These are phyloP conservation scores for Sinhomidia bicolor DNA, from an alignment of 2,888 invertebrate species.

Conservation along the genomic window DNA sequence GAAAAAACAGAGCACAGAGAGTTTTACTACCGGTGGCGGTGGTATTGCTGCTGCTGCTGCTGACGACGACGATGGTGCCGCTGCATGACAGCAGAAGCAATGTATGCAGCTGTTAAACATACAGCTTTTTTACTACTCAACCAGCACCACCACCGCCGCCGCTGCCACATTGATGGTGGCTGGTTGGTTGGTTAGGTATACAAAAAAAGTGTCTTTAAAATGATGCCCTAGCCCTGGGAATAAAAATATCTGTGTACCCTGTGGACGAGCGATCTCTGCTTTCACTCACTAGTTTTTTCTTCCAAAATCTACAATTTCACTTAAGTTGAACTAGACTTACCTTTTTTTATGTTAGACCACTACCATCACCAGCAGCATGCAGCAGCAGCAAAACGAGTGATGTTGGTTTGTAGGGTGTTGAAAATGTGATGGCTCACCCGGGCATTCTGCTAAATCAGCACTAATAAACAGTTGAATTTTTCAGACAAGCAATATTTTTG, in stretches of 20 bases:
- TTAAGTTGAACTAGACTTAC: slow-evolving; percentile 8
- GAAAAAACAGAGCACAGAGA: slow-evolving; percentile 30
- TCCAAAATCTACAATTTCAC: neutral
- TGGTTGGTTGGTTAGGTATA: slow-evolving; percentile 10
- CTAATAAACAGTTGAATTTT: neutral
- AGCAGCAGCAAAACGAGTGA: neutral
- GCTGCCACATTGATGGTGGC: neutral
- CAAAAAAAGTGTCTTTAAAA: slow-evolving; percentile 53
- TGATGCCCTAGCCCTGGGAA: slow-evolving; percentile 61
- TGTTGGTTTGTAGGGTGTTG: neutral
- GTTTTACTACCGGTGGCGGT: slow-evolving; percentile 59
- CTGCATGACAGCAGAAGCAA: slow-evolving; percentile 52
- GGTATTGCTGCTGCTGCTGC: too few relatives aligned
- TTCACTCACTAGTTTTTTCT: slow-evolving; percentile 17
- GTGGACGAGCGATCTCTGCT: slow-evolving; percentile 34
- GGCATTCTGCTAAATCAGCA: slow-evolving; percentile 47
- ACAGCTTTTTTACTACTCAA: slow-evolving; percentile 23
- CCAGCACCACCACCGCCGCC: neutral
- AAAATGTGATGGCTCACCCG: slow-evolving; percentile 11
- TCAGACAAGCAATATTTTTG: slow-evolving; percentile 43
- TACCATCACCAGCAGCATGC: neutral
- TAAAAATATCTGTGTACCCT: slow-evolving; percentile 42
- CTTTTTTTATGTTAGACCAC: slow-evolving; percentile 1
- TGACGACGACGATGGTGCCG: slow-evolving; percentile 34
- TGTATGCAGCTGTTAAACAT: slow-evolving; percentile 52